These are phyloP conservation scores for Chloroclysta siterata DNA, from an alignment of 2,888 invertebrate species.

Conservation along the genomic window DNA sequence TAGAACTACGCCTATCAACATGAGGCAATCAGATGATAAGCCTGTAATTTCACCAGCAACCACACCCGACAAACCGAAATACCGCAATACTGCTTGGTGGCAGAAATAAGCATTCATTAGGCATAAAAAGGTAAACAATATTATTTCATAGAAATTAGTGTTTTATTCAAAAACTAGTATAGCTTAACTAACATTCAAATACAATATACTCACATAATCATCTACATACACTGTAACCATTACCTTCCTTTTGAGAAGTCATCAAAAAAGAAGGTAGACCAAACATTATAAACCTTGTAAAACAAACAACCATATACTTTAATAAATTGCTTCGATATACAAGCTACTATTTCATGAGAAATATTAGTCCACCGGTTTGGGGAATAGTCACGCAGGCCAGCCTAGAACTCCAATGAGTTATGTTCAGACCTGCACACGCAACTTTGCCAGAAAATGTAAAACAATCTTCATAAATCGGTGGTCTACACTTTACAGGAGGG, in stretches of 20 bases:
- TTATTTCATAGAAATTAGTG: too few relatives aligned
- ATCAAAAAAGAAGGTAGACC: background rate
- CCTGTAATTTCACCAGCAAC: too few relatives aligned
- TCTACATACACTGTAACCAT: background rate
- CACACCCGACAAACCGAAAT: too few relatives aligned
- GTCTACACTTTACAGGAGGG: conserved; percentile 42
- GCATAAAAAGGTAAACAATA: too few relatives aligned
- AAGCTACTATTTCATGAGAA: conserved; percentile 21
- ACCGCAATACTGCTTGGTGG: too few relatives aligned
- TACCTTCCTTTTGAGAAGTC: background rate
- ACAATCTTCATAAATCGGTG: conserved; percentile 72
- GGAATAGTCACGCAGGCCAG: conserved; percentile 23
- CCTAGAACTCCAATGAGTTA: conserved; percentile 28
- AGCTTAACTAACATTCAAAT: too few relatives aligned
- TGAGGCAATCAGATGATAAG: too few relatives aligned
- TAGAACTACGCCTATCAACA: too few relatives aligned
- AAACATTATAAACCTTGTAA: conserved; percentile 5
- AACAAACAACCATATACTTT: conserved; percentile 3
- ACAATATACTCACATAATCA: background rate
- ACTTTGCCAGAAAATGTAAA: conserved; percentile 55
- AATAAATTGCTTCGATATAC: conserved; percentile 14
- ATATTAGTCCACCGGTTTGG: conserved; percentile 25
- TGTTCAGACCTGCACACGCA: conserved; percentile 37
- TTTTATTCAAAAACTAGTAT: too few relatives aligned
- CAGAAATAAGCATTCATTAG: too few relatives aligned